phyloP scores from a whole-genome alignment of 2,113 vertebrate genomes.

The Macaca mulatta region DNA sequence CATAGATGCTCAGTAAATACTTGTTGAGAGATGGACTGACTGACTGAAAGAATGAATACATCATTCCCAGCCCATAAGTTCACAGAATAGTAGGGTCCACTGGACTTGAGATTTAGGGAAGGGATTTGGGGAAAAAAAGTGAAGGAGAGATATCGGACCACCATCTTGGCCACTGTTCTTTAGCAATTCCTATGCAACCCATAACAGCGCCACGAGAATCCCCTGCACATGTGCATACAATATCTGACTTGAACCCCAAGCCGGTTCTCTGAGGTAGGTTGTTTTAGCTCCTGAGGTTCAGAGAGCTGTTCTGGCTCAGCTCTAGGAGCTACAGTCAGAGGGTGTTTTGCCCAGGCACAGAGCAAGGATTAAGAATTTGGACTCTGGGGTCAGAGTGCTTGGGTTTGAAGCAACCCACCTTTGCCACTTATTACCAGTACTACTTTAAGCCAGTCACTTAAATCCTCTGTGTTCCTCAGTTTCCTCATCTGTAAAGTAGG shows the following conservation, averaged over 20 bases:
- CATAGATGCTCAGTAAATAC: background rate
- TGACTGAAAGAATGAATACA: background rate
- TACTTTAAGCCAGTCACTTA: background rate
- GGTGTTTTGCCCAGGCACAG: background rate
- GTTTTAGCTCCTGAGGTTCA: background rate
- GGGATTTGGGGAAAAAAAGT: background rate
- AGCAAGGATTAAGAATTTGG: background rate
- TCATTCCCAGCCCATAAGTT: background rate
- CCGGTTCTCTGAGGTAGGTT: background rate
- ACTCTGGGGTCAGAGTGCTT: background rate
- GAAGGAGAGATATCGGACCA: background rate
- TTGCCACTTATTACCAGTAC: background rate
- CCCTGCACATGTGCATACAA: background rate
- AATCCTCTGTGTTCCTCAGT: background rate
- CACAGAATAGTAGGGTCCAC: background rate
- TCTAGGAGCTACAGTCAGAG: background rate
- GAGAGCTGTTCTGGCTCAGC: background rate
- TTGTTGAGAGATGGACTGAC: background rate
- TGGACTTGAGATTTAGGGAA: background rate
- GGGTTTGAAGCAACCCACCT: background rate
- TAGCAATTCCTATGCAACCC: background rate
- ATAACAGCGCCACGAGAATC: too few relatives aligned
- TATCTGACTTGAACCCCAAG: background rate
- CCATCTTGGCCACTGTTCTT: background rate
- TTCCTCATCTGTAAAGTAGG: background rate